Base-by-base conservation (phyloP, 2,797 vertebrate species). In the Platyrinchus mystaceus region DNA sequence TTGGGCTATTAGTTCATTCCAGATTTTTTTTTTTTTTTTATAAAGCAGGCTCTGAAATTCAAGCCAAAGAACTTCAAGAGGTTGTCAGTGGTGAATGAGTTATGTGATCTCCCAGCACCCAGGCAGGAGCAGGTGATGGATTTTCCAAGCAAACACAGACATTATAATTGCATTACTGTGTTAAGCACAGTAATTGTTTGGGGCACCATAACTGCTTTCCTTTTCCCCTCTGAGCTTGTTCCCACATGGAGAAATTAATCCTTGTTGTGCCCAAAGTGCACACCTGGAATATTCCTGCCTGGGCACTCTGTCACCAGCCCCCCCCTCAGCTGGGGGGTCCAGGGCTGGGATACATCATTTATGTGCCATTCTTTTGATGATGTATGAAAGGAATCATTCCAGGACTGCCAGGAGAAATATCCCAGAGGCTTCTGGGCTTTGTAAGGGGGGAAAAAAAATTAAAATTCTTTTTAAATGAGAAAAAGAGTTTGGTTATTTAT, bases 401-500 rank as follows among this genome's bases (percentile, higher is more conserved):
- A 41, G 36, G 36, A 1, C 30, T 64, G 16, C 62, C 76, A 74
- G 75, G 43, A 83, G 71, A 85, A 90, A 76, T 67, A 75, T 84
- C 63, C 55, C 87, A 59, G 46, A 41, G 47, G 27, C 30, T 81
- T 49, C 71, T 2, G 15, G 34, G 83, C 28, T 94, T 85, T 83
- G 10, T 28, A 4, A 36, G 26, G 47, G 24, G 21, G 12, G 1
- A 12, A 17, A 2, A 1, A 3, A 9, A 32, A 49, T 58, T 26
- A 15, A 27, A 49, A 10, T 8, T 16, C 36, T 83, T 90, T 79
- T 11, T 58, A 80, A 84, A 70, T 49, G 47, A 15, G 39, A 37
- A 56, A 62, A 85, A 78, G 39, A 55, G 69, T 64, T 87, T 44
- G 76, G 84, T 90, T 91, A 86, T 84, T 95, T 92, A 92, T 91